Evolutionary conservation across 2,888 invertebrate species (phyloP), one percentile per base, ranked within the genome.

Genomic region (Gastracanthus pulcherrimus): DNA sequence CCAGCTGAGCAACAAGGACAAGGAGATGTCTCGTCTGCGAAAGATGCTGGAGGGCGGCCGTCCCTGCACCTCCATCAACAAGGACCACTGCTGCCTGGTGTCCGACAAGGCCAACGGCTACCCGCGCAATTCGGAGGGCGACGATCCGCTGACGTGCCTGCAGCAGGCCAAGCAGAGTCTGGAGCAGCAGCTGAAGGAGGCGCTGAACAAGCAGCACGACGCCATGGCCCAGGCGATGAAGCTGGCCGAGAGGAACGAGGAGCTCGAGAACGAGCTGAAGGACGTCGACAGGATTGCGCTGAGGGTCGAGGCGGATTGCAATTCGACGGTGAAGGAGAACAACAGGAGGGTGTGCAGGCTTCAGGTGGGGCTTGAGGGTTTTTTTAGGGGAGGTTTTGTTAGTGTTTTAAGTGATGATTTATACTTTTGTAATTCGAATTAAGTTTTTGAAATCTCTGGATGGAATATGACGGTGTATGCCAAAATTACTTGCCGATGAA

Each of bases 171-270:
- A 95, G 91, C 90, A 90, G 69, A 90, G 92, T 82, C 92, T 95
- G 87, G 93, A 94, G 76, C 88, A 91, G 48, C 92, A 94, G 91
- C 87, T 93, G 9, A 92, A 84, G 91, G 94, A 93, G 84, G 92
- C 94, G 26, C 89, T 95, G 80, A 92, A 93, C 75, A 95, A 95
- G 87, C 95, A 96, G 87, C 97, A 97, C 90, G 96, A 96, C 89
- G 97, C 96, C 4, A 96, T 96, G 96, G 92, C 95, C 62, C 92
- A 95, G 84, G 96, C 96, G 5, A 91, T 96, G 60, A 93, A 93
- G 87, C 92, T 96, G 74, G 96, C 96, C n/a, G 95, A 96, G 84
- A 93, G 94, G 86, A 96, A 96, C 87, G 94, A 94, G 88, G 92
- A 92, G 79, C 90, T 97, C 71, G 95, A 96, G 90, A 94, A 94